phyloP scores from a whole-genome alignment of 35 echinoderm and acorn worm genomes.

The Heliocidaris tuberculata region DNA sequence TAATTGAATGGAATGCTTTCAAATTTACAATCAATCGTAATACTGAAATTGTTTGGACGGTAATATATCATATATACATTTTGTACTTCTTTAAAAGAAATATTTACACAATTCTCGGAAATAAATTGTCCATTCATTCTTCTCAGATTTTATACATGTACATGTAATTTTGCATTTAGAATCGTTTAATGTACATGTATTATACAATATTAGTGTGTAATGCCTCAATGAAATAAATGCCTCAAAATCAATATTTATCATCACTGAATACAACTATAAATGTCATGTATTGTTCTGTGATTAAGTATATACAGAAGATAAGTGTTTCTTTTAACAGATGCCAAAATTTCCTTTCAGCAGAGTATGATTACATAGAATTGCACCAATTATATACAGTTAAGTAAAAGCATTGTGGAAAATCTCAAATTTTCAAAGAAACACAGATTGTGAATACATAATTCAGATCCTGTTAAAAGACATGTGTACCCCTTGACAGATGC shows the following conservation, averaged over 20 bases:
- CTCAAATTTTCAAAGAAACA: not conserved
- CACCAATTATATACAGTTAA: not conserved
- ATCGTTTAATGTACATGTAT: no score
- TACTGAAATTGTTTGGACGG: not conserved
- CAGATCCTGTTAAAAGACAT: not conserved
- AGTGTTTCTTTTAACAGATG: not conserved
- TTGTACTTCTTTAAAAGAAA: not conserved
- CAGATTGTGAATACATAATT: not conserved
- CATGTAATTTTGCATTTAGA: not conserved
- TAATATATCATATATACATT: not conserved
- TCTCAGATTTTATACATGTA: no score
- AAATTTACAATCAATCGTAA: not conserved
- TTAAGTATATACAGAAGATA: not conserved
- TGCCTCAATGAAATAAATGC: no score
- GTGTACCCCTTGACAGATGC: not conserved
- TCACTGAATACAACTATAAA: not conserved
- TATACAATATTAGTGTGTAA: not conserved
- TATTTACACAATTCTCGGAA: not conserved
- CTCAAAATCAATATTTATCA: no score
- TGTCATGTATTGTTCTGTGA: not conserved
- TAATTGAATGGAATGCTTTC: not conserved
- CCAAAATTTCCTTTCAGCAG: not conserved
- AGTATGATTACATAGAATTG: constrained; percentile 1
- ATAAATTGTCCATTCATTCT: no score
- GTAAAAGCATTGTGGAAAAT: not conserved